A percentile compares a stretch with the other conserved stretches of the same genome.
phyloP scores from a whole-genome alignment of 2,797 vertebrate genomes.

The Centroberyx gerrardi region DNA sequence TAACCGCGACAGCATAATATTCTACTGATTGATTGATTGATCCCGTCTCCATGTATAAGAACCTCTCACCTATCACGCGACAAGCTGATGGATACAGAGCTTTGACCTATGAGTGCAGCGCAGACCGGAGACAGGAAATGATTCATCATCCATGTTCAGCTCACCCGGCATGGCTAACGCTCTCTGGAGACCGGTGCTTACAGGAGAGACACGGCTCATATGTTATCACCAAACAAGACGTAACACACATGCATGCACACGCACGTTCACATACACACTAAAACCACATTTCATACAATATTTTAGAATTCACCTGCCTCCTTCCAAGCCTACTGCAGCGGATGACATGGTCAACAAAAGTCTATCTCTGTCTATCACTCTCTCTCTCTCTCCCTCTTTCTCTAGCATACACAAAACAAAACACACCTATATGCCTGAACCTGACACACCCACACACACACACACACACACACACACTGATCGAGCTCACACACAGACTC shows the following conservation, averaged over 20 bases:
- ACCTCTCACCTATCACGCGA: constrained; percentile 41
- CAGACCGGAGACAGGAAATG: constrained; percentile 63
- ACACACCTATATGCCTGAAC: constrained; percentile 18
- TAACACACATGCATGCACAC: not conserved
- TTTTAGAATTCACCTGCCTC: constrained; percentile 3
- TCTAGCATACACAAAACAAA: not conserved
- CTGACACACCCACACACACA: constrained; percentile 14
- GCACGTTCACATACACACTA: not conserved
- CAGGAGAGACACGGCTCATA: constrained; percentile 35
- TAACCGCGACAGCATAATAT: constrained; percentile 15
- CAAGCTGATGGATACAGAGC: constrained; percentile 52
- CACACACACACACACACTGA: not conserved
- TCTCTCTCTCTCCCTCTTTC: not conserved
- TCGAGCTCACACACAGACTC: constrained; percentile 7
- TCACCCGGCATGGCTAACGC: constrained; percentile 11
- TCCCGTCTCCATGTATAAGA: constrained; percentile 43
- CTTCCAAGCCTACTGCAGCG: constrained; percentile 9
- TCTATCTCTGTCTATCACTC: not conserved
- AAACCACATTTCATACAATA: constrained; percentile 6
- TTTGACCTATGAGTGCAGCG: constrained; percentile 62
- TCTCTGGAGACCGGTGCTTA: constrained; percentile 43
- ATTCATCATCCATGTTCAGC: constrained; percentile 65
- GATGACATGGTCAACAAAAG: constrained; percentile 38
- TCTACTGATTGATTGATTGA: constrained; percentile 55
- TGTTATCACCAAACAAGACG: constrained; percentile 39